Base-by-base conservation (phyloP, 2,888 invertebrate species). In the Agonopterix alstromeriana region DNA sequence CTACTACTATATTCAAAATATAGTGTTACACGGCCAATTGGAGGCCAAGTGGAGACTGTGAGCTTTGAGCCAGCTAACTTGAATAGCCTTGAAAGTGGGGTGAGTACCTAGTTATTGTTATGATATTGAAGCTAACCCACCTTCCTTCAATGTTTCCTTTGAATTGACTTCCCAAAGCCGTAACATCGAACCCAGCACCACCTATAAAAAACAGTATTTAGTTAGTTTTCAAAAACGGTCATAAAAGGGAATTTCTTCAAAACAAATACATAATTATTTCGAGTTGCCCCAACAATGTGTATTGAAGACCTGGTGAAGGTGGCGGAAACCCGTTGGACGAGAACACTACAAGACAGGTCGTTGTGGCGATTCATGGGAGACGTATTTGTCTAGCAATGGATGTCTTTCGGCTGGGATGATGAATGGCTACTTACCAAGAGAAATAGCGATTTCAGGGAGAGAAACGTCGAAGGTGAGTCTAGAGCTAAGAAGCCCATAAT, bases 401-500 rank as follows among this genome's bases (percentile, higher is more conserved):
- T 27, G 27, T 27, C 27, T 27, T 27, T 3, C 27, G 5, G 27
- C 11, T 4, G 10, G 10, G 38, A 27, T n/a, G 14, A 38, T 9
- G n/a, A 38, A 36, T 36, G 2, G 3, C 3, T 8, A 56, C 77
- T 63, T 59, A 85, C 85, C 65, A 10, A 65, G 3, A 36, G 49
- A 47, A 0, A 63, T 5, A 8, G 53, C 45, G 8, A 85, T 49
- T 1, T 54, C 55, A 9, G 83, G 84, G 2, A 86, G 49, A 10
- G 57, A 55, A 3, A 85, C 14, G 12, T 73, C 65, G 42, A 79
- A 71, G 2, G 51, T 63, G 0, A 85, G 60, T 1, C 74, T 69
- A 7, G 51, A 54, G 0, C 52, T 50, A 0, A 81, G 0, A 0
- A 72, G 0, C 1, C 54, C 55, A 55, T 52, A 79, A 58, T 57